phyloP scores from a whole-genome alignment of 53 echinoderm and acorn worm genomes.

The Arbacia lixula region DNA sequence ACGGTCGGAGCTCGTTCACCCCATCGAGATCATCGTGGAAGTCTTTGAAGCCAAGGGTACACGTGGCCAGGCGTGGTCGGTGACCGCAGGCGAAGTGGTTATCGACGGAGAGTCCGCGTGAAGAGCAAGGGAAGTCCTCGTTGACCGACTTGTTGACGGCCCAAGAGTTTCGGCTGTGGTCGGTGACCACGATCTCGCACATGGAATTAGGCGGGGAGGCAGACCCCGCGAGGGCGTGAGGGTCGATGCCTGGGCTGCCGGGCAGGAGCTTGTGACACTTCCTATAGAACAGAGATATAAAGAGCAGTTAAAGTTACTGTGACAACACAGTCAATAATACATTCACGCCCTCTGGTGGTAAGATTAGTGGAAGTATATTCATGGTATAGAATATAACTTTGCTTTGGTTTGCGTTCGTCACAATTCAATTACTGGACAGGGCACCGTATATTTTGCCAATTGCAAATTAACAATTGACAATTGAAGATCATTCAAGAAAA shows the following conservation, averaged over 20 bases:
- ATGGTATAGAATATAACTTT: no score
- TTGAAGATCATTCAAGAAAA: no score
- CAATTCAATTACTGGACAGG: no score
- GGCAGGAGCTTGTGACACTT: neutral
- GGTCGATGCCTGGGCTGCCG: neutral
- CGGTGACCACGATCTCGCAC: slow-evolving; percentile 48
- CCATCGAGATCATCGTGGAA: slow-evolving; percentile 2
- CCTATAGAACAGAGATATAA: neutral
- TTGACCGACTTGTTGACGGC: neutral
- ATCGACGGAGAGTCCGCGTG: slow-evolving; percentile 21
- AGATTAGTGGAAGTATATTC: no score
- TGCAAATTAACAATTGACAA: no score
- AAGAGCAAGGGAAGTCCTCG: slow-evolving; percentile 6
- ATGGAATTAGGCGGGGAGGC: neutral
- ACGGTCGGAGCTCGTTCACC: slow-evolving; percentile 14
- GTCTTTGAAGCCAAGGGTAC: slow-evolving; percentile 17
- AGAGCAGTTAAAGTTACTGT: neutral
- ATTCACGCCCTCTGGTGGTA: no score
- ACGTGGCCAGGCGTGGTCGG: slow-evolving; percentile 41
- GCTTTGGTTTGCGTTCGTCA: no score
- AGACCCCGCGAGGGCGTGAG: neutral
- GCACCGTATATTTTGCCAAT: no score
- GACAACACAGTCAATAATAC: neutral
- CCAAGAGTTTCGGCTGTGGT: slow-evolving; percentile 50
- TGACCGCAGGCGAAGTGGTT: neutral